phyloP scores from a whole-genome alignment of 2,797 vertebrate species.

The Helostoma temminkii region DNA sequence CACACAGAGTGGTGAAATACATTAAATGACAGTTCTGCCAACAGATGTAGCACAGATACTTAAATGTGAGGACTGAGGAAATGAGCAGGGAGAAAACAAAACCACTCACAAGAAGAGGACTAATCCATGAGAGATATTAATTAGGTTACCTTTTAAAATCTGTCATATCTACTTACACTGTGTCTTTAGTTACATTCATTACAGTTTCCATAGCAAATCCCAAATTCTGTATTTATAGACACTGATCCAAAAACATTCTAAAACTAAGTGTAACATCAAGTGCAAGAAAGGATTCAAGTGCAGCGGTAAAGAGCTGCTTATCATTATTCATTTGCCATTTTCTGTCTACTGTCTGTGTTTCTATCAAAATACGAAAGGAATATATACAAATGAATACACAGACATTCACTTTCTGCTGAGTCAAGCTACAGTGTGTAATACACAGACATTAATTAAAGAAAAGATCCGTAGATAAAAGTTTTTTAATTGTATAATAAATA shows the following conservation, averaged over 20 bases:
- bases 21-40: conserved; percentile 17
- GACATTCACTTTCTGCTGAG: background rate
- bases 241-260: too few relatives aligned
- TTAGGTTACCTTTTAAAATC: conserved; percentile 8
- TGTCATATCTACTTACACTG: conserved; percentile 8
- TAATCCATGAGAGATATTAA: conserved; percentile 9
- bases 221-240: background rate
- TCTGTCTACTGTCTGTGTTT: too few relatives aligned
- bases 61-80: conserved; percentile 27
- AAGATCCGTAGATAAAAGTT: too few relatives aligned
- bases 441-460: background rate
- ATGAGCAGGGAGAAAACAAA: too few relatives aligned
- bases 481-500: too few relatives aligned
- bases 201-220: conserved; percentile 1
- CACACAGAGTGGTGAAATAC: conserved; percentile 27
- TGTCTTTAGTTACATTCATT: conserved; percentile 10
- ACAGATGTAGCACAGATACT: conserved; percentile 22
- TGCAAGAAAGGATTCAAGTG: too few relatives aligned
- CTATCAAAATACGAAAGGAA: too few relatives aligned
- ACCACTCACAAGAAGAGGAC: background rate
- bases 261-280: too few relatives aligned
- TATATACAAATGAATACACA: too few relatives aligned
- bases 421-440: background rate
- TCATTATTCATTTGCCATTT: too few relatives aligned
- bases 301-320: too few relatives aligned